These are phyloP conservation scores for Muntiacus reevesi DNA, from an alignment of 2,113 vertebrate genomes.

Conservation along the genomic window DNA sequence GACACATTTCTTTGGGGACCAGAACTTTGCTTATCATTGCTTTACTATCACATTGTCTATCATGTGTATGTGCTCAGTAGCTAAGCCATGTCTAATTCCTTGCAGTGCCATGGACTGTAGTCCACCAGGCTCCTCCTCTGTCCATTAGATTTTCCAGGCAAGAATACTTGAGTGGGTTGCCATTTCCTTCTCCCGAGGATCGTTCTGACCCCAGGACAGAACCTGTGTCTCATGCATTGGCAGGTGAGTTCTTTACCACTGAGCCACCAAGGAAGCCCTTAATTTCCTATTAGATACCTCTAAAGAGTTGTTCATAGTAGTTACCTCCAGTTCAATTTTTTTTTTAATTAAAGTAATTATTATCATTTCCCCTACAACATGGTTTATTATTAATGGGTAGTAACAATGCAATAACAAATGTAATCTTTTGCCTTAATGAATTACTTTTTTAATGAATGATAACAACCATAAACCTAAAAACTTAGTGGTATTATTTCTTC, in stretches of 20 bases:
- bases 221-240: neutral
- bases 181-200: neutral
- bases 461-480: neutral
- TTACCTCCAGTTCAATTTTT: neutral
- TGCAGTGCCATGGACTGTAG: neutral
- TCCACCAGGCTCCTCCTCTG: neutral
- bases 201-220: neutral
- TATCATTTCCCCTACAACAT: neutral
- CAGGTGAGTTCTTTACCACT: neutral
- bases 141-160: neutral
- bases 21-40: neutral
- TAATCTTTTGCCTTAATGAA: neutral
- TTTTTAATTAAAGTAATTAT: neutral
- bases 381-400: neutral
- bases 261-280: neutral
- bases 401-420: neutral
- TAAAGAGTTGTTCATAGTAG: neutral
- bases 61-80: neutral
- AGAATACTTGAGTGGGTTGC: neutral
- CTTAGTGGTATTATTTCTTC: neutral
- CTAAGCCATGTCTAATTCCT: neutral
- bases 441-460: neutral
- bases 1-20: neutral
- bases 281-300: neutral
- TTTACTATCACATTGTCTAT: neutral